Conservation (phyloP, 2,797 vertebrate species). For the Gymnopithys bicolor region DNA sequence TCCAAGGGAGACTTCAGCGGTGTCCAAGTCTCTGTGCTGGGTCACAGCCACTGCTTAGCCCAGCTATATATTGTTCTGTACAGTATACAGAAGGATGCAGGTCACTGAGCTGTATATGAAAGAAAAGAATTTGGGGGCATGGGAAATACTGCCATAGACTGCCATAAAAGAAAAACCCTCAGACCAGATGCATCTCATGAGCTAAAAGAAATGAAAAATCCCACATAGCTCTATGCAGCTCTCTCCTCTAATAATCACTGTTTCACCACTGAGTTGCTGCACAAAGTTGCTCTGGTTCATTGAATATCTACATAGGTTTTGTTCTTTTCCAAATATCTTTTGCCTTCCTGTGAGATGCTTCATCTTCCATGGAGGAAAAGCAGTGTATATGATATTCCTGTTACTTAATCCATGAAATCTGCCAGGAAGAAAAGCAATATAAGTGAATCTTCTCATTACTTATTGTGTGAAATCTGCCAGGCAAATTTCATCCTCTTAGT, state of each 20-base stretch:
- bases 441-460: not conserved
- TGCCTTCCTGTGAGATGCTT: not conserved
- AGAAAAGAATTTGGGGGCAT: not conserved
- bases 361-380: not conserved
- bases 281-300: not conserved
- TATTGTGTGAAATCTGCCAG: not conserved
- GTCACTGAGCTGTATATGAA: not conserved
- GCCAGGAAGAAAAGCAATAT: not conserved
- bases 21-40: fast-evolving
- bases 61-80: not conserved
- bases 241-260: not conserved
- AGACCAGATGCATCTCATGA: not conserved
- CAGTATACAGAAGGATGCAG: not conserved
- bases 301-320: not conserved
- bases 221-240: not conserved
- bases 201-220: not conserved
- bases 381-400: not conserved
- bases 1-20: not conserved
- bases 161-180: not conserved
- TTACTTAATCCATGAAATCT: not conserved
- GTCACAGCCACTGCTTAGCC: too few relatives aligned
- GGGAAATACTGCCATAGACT: not conserved
- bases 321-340: not conserved
- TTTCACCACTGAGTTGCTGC: not conserved
- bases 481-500: not conserved